A percentile compares a stretch with the other conserved stretches of the same genome.
Evolutionary conservation across 2,797 vertebrate genomes (phyloP).

Genomic region (Danio albolineatus): DNA sequence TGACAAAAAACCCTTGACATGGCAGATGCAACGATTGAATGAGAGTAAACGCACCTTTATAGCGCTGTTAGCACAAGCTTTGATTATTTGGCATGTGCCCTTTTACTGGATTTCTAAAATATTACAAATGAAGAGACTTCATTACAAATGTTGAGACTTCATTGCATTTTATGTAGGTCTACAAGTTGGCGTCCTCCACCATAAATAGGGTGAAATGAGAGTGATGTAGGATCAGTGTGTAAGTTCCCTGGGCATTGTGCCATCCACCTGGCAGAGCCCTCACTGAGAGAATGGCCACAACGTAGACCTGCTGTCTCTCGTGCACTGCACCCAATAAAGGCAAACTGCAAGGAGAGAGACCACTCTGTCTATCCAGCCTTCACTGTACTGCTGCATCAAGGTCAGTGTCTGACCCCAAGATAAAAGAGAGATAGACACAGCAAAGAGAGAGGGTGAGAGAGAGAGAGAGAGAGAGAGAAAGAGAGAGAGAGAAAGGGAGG

Average conservation of each 20-base stretch:
- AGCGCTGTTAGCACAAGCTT: not conserved
- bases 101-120: not conserved
- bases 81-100: not conserved
- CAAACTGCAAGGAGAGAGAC: constrained; percentile 73
- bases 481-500: not conserved
- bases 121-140: constrained; percentile 1
- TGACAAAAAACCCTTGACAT: not conserved
- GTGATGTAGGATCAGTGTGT: constrained; percentile 65
- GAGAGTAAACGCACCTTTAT: not conserved
- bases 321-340: constrained; percentile 63
- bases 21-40: not conserved
- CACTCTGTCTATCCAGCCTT: constrained; percentile 64
- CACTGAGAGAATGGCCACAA: constrained; percentile 67
- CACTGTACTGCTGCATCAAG: constrained; percentile 76
- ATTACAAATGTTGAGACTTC: constrained; percentile 1
- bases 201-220: constrained; percentile 67
- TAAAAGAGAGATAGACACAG: not conserved
- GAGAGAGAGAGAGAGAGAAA: no score
- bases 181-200: constrained; percentile 40
- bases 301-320: constrained; percentile 71
- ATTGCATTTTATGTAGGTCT: not conserved
- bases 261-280: constrained; percentile 75
- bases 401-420: constrained; percentile 71
- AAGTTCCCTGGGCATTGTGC: constrained; percentile 71
- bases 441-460: not conserved